Conservation (phyloP, 2,888 invertebrate species). For the Ptychoptera albimana region DNA sequence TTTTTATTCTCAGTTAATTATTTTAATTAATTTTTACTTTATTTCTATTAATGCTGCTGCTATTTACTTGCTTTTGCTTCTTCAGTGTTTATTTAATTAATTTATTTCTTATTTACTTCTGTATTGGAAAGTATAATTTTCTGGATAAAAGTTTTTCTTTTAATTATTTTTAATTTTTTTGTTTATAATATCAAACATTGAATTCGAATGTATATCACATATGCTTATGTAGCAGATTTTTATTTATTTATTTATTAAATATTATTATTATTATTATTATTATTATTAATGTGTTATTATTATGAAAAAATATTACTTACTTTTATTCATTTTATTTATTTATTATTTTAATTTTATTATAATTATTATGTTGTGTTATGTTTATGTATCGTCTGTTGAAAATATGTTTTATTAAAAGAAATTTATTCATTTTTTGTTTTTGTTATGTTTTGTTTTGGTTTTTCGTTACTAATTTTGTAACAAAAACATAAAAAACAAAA, state of each 20-base stretch:
- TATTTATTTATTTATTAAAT: too few species aligned
- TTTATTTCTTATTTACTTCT: neutral
- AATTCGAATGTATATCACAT: neutral
- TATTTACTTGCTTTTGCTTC: neutral
- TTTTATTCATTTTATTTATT: neutral
- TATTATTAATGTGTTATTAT: neutral
- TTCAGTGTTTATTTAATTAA: neutral
- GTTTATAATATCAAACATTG: neutral
- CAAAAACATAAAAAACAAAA: too few species aligned
- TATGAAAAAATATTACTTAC: neutral
- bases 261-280: neutral
- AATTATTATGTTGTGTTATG: neutral
- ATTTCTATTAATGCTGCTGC: neutral
- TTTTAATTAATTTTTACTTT: too few species aligned
- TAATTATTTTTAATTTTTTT: neutral
- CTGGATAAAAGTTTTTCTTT: neutral
- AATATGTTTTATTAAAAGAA: too few species aligned
- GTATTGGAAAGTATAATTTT: too few species aligned
- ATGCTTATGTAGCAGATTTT: neutral
- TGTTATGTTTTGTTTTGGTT: neutral
- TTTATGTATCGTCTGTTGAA: too few species aligned
- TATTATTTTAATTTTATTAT: neutral
- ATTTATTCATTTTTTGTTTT: neutral
- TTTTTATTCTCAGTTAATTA: neutral
- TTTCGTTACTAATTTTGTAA: neutral